Percentiles rank a stretch among this genome's conserved stretches.
These are phyloP conservation scores for Hylaeus anthracinus DNA, from an alignment of 1,140 invertebrate genomes.

Conservation along the genomic window DNA sequence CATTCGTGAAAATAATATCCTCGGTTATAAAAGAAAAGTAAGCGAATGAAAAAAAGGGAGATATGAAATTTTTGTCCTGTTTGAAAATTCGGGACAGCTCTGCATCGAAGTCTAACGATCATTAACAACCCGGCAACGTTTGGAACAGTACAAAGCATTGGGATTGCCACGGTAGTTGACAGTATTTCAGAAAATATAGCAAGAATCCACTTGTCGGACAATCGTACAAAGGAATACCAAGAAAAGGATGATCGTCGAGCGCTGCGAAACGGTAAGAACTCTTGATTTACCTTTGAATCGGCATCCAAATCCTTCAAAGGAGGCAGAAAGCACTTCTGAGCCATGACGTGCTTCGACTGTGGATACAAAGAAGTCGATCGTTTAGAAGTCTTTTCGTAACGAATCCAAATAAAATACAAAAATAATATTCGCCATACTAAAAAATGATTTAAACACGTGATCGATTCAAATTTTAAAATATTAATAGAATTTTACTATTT, in stretches of 20 bases:
- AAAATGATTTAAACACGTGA: too few relatives aligned
- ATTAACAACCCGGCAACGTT: background rate
- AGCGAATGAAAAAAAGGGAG: background rate
- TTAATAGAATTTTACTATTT: too few relatives aligned
- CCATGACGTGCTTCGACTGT: conserved; percentile 41
- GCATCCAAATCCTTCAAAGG: conserved; percentile 56
- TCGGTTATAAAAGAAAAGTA: background rate
- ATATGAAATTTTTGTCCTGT: background rate
- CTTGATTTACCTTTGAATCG: conserved; percentile 67
- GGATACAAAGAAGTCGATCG: conserved; percentile 57
- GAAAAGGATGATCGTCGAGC: conserved; percentile 31
- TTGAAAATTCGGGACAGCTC: background rate
- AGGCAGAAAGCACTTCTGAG: conserved; percentile 57
- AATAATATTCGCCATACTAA: background rate
- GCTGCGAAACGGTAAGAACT: conserved; percentile 37
- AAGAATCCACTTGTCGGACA: conserved; percentile 33
- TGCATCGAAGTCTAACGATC: background rate
- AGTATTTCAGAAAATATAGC: conserved; percentile 7
- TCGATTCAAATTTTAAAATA: too few relatives aligned
- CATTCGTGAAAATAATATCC: background rate
- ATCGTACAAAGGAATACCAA: conserved; percentile 42
- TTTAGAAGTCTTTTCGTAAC: conserved; percentile 1
- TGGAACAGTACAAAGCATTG: background rate
- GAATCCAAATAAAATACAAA: conserved; percentile 9
- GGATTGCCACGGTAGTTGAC: background rate